Percentiles rank a stretch among this genome's conserved stretches.
phyloP scores from a whole-genome alignment of 2,888 invertebrate species.

The Amphipoea lucens region DNA sequence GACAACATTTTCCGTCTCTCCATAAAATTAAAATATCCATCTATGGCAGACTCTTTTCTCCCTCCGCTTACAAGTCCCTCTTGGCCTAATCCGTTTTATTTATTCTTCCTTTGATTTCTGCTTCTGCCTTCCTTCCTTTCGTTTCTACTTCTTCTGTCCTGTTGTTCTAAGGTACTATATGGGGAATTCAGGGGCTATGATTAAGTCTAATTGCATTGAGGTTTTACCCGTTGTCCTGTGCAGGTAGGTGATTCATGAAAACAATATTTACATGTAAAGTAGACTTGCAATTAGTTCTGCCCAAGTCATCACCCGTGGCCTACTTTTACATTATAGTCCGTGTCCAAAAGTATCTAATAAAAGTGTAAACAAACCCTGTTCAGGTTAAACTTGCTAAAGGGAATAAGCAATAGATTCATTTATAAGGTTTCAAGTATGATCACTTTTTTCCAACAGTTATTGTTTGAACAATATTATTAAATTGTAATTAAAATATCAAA shows the following conservation, averaged over 20 bases:
- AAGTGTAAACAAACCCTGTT: not conserved
- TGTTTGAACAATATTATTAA: not conserved
- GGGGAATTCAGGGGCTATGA: not conserved
- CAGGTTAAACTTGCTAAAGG: not conserved
- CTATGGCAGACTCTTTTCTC: not conserved
- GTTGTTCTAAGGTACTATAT: not conserved
- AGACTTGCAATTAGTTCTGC: not conserved
- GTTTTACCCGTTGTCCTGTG: slow-evolving; percentile 16
- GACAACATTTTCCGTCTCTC: not conserved
- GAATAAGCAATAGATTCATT: not conserved
- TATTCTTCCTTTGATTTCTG: not conserved
- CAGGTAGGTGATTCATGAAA: not conserved
- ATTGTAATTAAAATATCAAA: not conserved
- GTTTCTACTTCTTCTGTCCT: not conserved
- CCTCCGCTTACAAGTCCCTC: not conserved
- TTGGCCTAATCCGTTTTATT: not conserved
- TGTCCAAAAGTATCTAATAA: not conserved
- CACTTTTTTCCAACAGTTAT: not conserved
- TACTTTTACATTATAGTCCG: slow-evolving; percentile 14
- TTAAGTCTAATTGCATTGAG: slow-evolving; percentile 7
- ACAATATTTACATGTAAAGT: not conserved
- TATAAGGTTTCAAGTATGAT: not conserved
- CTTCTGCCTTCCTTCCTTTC: not conserved
- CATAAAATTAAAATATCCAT: not conserved
- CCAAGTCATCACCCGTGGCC: slow-evolving; percentile 4